phyloP scores from a whole-genome alignment of 2,888 invertebrate species.

The Chironomus tentans region DNA sequence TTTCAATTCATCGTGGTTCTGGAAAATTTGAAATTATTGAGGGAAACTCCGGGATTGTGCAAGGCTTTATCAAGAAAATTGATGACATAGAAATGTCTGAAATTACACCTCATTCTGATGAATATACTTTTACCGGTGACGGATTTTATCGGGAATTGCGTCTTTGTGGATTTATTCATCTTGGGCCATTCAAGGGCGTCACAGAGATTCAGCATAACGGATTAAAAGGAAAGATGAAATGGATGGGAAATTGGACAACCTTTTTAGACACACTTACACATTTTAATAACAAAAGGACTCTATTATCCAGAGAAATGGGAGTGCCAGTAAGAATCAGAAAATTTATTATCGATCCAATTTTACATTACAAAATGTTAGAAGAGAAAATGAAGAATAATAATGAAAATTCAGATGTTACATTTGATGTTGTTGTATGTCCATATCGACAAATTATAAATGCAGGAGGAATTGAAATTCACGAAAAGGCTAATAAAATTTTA shows the following conservation, averaged over 20 bases:
- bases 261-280: conserved; percentile 87
- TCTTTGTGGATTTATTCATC: conserved; percentile 60
- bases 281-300: conserved; percentile 58
- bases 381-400: conserved; percentile 38
- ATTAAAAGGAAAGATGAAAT: conserved; percentile 42
- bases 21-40: conserved; percentile 58
- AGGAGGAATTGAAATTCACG: conserved; percentile 69
- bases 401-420: conserved; percentile 26
- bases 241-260: conserved; percentile 78
- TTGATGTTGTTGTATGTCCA: conserved; percentile 36
- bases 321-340: conserved; percentile 68
- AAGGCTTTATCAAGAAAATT: conserved; percentile 55
- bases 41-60: conserved; percentile 58
- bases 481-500: conserved; percentile 66
- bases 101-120: conserved; percentile 30
- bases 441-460: conserved; percentile 44
- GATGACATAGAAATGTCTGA: conserved; percentile 36
- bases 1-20: conserved; percentile 52
- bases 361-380: conserved; percentile 46
- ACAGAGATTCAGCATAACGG: conserved; percentile 37
- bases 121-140: conserved; percentile 43
- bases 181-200: conserved; percentile 36
- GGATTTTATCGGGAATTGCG: conserved; percentile 63
- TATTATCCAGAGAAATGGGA: conserved; percentile 39
- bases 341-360: conserved; percentile 54